Evolutionary conservation across 2,888 invertebrate species (phyloP).

Genomic region (Polietes domitor): DNA sequence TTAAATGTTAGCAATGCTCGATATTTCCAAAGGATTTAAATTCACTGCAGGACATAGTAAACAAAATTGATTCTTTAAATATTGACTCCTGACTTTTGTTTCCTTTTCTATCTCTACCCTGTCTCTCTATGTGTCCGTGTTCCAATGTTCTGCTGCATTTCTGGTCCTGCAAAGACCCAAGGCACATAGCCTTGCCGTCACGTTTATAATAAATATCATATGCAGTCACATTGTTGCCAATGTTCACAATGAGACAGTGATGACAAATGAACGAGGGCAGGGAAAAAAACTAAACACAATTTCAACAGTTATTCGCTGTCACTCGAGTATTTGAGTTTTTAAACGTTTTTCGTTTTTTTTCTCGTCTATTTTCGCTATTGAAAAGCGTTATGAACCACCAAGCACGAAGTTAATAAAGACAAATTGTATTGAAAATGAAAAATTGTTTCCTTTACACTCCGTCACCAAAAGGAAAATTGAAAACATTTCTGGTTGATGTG

Average conservation of each 20-base stretch:
- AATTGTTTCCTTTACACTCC: constrained; percentile 57
- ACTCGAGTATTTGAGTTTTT: not conserved
- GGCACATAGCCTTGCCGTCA: constrained; percentile 49
- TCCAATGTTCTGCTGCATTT: not conserved
- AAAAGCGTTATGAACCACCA: constrained; percentile 56
- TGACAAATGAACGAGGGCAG: not conserved
- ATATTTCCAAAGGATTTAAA: too few relatives aligned
- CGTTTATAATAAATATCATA: constrained; percentile 62
- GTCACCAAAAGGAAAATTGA: constrained; percentile 53
- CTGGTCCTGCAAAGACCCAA: not conserved
- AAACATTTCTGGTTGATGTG: constrained; percentile 47
- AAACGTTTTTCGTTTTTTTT: constrained; percentile 1
- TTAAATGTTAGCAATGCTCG: too few relatives aligned
- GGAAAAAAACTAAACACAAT: not conserved
- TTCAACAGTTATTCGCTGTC: not conserved
- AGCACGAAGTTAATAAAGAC: constrained; percentile 79
- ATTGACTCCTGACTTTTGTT: too few relatives aligned
- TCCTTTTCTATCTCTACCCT: too few relatives aligned
- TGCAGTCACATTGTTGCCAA: constrained; percentile 43
- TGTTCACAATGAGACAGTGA: constrained; percentile 15
- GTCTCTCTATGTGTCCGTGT: too few relatives aligned
- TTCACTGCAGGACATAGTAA: too few relatives aligned
- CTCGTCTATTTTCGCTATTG: not conserved
- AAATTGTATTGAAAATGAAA: constrained; percentile 73
- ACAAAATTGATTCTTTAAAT: too few relatives aligned